Base-by-base conservation (phyloP, 2,888 invertebrate species). In the Hetaerina titia region DNA sequence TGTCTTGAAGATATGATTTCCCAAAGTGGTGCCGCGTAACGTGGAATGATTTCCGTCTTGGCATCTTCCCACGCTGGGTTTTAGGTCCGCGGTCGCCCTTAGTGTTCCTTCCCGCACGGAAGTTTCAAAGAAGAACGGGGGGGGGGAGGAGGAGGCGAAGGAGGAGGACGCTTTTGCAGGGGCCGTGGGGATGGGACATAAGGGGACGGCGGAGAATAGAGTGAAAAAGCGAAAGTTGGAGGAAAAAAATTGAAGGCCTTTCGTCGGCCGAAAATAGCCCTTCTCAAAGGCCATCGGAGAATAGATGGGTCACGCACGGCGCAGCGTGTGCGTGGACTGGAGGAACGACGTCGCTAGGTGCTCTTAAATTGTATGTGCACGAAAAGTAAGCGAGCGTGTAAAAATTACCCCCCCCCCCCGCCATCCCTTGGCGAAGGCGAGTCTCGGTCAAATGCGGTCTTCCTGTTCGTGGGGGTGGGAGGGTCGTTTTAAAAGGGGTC, bases 241-340 rank as follows among this genome's bases (percentile, higher is more conserved):
- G 81, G 8, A 31, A 81, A 81, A 81, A 81, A 81, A 31, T 81
- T 31, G 31, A 81, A 31, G 81, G 31, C 25, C 31, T 31, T 11
- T 31, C 22, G 13, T 31, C 25, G 17, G 81, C 81, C 81, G 81
- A 31, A 81, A 81, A 81, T 81, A 81, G 81, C 31, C 31, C n/a
- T 31, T 9, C 69, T 69, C 69, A 22, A 31, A n/a, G 31, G 31
- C 81, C 81, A 31, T 81, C 9, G 31, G 13, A 7, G 81, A 31
- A 81, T 81, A 81, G 81, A 81, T 81, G 81, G 25, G 81, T 81
- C 25, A 31, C 81, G 81, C 19, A n/a, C 69, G 69, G 69, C 69
- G 81, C 31, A 11, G 81, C 69, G 69, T 19, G 69, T 19, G 13
- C 7, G 69, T 69, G n/a, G 6, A 9, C 69, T 69, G n/a, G 22